A percentile compares a stretch with the other conserved stretches of the same genome.
These are phyloP conservation scores for Rhombomys opimus DNA, from an alignment of 2,113 vertebrate genomes.

Conservation along the genomic window DNA sequence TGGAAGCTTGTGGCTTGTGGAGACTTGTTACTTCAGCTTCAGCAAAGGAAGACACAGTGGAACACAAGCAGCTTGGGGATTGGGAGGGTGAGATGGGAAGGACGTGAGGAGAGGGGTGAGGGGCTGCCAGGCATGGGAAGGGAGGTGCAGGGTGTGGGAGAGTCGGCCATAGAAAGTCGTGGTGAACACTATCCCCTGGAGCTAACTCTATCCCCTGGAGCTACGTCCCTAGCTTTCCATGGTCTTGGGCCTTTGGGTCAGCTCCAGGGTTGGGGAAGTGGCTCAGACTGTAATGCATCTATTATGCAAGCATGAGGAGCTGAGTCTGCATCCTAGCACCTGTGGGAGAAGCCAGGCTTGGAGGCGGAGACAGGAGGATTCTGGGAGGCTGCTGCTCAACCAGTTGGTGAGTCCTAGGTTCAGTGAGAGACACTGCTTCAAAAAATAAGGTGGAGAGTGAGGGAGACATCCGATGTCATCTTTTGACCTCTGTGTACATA, in stretches of 20 bases:
- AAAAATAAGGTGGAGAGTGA: background rate
- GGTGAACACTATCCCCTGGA: background rate
- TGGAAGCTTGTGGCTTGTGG: background rate
- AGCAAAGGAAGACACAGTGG: background rate
- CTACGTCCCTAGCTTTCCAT: background rate
- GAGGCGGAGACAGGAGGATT: background rate
- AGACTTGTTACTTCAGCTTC: background rate
- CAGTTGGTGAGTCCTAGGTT: background rate
- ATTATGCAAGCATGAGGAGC: too few species aligned
- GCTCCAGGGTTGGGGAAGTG: background rate
- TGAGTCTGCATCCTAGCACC: background rate
- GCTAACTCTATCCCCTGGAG: background rate
- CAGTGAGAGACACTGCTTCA: background rate
- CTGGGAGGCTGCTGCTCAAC: too few species aligned
- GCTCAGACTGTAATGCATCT: background rate
- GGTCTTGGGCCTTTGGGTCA: background rate
- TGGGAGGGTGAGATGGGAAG: too few species aligned
- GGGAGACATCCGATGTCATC: background rate
- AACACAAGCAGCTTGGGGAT: background rate
- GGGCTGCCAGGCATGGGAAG: background rate
- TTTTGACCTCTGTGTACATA: background rate
- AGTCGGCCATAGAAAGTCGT: background rate
- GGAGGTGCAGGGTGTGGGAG: background rate
- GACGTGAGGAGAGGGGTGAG: background rate
- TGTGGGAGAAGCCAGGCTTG: background rate